Base-by-base conservation (phyloP, 2,888 invertebrate species). In the Prenolepis imparis region DNA sequence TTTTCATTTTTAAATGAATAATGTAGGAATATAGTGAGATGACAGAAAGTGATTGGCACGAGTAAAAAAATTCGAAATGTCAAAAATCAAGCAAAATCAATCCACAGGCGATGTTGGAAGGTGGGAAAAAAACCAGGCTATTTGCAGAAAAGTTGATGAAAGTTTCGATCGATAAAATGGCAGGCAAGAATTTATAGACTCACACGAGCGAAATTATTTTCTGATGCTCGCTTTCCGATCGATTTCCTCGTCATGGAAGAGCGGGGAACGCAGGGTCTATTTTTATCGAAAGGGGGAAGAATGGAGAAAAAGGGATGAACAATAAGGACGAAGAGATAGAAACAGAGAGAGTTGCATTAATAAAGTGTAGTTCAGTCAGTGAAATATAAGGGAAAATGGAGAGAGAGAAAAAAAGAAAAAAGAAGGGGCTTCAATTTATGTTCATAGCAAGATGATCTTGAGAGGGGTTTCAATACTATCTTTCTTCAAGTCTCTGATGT, bases 261-360 rank as follows among this genome's bases (percentile, higher is more conserved):
- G 61, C 73, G 63, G 36, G 55, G 75, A 36, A 77, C 48, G 82
- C 6, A 39, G n/a, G 18, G 77, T 81, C 83, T 86, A 87, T 86
- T 74, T 84, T 74, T 83, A 84, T 68, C 77, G 28, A 32, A 36
- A 48, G 44, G n/a, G 57, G 12, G 32, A 39, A 24, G 39, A 72
- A 39, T 12, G 18, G 24, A 52, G 9, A 36, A n/a, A n/a, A 83
- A 83, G 44, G 18, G 57, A 72, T 39, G 66, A 78, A 24, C 24
- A 75, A 67, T 63, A 52, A 63, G 57, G 78, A 82, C 55, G 75
- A 84, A 75, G 24, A 52, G 73, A 73, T 52, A 63, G 63, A 77
- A 77, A 84, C 55, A 81, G 84, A 88, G 86, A 81, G 84, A 88
- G 86, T 86, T 83, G 82, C 85, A 83, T 90, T 87, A 87, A 91